Percentiles rank a stretch among this genome's conserved stretches.
Evolutionary conservation across 2,113 vertebrate species (phyloP).

Genomic region (Actinemys pallida): DNA sequence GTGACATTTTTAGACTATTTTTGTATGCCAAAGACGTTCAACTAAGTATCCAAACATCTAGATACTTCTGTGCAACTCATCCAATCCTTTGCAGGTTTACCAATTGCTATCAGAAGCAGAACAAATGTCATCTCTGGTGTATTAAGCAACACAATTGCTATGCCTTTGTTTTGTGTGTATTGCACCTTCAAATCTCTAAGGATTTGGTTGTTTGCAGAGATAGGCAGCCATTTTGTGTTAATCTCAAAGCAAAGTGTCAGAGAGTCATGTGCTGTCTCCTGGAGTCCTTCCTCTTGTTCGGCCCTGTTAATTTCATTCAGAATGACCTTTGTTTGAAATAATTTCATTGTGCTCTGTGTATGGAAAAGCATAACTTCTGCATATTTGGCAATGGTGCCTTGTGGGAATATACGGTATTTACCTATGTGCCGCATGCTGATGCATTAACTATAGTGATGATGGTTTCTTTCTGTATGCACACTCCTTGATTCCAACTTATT

Average conservation of each 20-base stretch:
- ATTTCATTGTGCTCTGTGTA: not conserved
- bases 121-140: not conserved
- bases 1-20: not conserved
- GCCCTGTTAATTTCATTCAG: not conserved
- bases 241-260: not conserved
- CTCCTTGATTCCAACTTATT: not conserved
- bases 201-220: not conserved
- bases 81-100: not conserved
- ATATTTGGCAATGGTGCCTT: not conserved
- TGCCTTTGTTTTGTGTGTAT: not conserved
- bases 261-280: not conserved
- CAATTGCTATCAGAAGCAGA: not conserved
- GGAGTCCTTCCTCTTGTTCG: not conserved
- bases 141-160: not conserved
- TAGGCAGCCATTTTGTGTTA: constrained; percentile 1
- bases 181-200: not conserved
- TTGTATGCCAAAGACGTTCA: not conserved
- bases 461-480: not conserved
- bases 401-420: not conserved
- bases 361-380: not conserved
- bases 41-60: not conserved
- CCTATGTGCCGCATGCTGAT: not conserved
- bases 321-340: not conserved
- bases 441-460: fast-evolving
- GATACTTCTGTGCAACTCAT: not conserved